Base-by-base conservation (phyloP, 2,113 vertebrate species). In the Paratilapia polleni region DNA sequence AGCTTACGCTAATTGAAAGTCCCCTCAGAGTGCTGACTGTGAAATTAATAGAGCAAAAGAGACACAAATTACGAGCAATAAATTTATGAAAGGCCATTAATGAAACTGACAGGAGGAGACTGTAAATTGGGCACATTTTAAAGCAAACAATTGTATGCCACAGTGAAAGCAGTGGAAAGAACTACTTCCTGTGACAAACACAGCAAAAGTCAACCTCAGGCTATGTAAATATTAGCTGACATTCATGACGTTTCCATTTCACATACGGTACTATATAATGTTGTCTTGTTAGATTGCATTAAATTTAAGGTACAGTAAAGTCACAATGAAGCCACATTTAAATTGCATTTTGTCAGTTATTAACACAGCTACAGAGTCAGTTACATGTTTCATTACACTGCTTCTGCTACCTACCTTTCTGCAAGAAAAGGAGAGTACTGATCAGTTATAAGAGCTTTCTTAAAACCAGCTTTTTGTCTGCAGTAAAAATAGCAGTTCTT, bases 11-110 rank as follows among this genome's bases (percentile, higher is more conserved):
- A 93, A 94, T 91, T 91, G 87, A 95, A 91, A 91, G 87, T 89
- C 89, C 70, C 38, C 36, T 87, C 70, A 85, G 87, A 94, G 70
- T 88, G 94, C 93, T 95, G 95, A 95, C 91, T 91, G 63, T 78
- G 84, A 78, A 91, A 90, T 78, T 89, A 82, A 93, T 84, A 31
- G 68, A 36, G 59, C 73, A 88, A 87, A 88, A 74, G 62, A 85
- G 73, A 91, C 77, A 79, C 70, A 80, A 90, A 91, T 93, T 85
- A 83, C 85, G 59, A 87, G 89, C 85, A 52, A 70, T 92, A 92
- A 92, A 93, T 91, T 81, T 20, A 87, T 74, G 57, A 47, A 82
- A 79, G 60, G 1, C 52, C 36, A 83, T 85, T 84, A 83, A 74
- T 87, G 84, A 85, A 83, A 68, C 59, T 36, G 82, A 90, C 43